Evolutionary conservation across 2,888 invertebrate genomes (phyloP).

Genomic region (Tipula unca): DNA sequence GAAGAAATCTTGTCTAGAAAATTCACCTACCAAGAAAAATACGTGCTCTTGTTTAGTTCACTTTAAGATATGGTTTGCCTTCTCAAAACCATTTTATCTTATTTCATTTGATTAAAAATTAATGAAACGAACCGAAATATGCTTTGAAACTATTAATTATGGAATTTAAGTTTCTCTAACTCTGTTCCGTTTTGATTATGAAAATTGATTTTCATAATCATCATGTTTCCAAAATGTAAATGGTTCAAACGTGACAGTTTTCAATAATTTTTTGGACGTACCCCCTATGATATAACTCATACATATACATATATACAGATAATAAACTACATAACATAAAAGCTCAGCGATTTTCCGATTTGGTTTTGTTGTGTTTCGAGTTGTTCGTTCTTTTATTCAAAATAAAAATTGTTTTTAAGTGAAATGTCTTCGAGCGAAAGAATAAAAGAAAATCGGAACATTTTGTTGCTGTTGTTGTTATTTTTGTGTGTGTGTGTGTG

Average conservation of each 20-base stretch:
- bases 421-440: background rate
- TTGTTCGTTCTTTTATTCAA: background rate
- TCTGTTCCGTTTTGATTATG: background rate
- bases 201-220: background rate
- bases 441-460: background rate
- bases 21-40: background rate
- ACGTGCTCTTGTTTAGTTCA: background rate
- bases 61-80: background rate
- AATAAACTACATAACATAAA: background rate
- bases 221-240: background rate
- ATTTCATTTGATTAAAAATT: background rate
- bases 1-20: background rate
- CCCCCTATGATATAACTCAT: background rate
- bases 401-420: background rate
- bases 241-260: background rate
- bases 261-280: background rate
- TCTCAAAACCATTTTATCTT: background rate
- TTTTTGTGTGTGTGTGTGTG: background rate
- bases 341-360: background rate
- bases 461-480: background rate
- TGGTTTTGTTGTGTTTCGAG: background rate
- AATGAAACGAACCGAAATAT: background rate
- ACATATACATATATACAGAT: background rate
- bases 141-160: background rate
- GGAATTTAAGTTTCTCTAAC: background rate